These are phyloP conservation scores for Typhlichthys eigenmanni DNA, from an alignment of 2,797 vertebrate species.

Conservation along the genomic window DNA sequence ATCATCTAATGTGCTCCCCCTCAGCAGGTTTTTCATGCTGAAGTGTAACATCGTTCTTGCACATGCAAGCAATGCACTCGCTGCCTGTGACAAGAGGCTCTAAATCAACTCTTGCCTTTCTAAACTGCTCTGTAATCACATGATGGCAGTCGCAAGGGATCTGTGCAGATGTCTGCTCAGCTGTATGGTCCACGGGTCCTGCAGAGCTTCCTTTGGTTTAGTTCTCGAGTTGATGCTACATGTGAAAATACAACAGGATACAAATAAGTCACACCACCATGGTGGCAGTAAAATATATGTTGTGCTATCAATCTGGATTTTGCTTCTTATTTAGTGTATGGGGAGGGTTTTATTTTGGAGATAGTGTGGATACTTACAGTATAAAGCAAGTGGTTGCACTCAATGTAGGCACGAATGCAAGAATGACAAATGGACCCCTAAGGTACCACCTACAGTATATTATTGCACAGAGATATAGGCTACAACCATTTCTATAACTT, in stretches of 20 bases:
- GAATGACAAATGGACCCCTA: too few relatives aligned
- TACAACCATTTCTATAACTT: too few relatives aligned
- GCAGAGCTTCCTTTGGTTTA: constrained; percentile 14
- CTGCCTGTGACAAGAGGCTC: constrained; percentile 52
- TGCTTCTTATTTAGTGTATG: neutral
- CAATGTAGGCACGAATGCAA: too few relatives aligned
- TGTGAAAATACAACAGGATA: constrained; percentile 16
- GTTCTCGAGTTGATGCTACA: neutral
- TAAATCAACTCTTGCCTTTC: constrained; percentile 62
- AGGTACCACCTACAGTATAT: too few relatives aligned
- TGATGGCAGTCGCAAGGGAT: constrained; percentile 51
- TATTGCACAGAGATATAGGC: too few relatives aligned
- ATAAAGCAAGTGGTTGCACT: too few relatives aligned
- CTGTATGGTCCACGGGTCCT: constrained; percentile 17
- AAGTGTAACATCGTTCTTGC: constrained; percentile 49
- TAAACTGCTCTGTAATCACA: constrained; percentile 54
- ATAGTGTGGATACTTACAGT: too few relatives aligned
- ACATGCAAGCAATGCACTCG: constrained; percentile 52
- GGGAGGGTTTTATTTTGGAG: too few relatives aligned
- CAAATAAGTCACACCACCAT: constrained; percentile 9
- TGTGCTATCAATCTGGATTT: neutral
- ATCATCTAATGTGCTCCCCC: constrained; percentile 48
- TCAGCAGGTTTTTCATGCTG: constrained; percentile 69
- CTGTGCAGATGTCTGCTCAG: constrained; percentile 48
- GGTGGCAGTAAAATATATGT: neutral